Conservation (phyloP, 2,113 vertebrate species). For the Cyprinodon brontotheroides region DNA sequence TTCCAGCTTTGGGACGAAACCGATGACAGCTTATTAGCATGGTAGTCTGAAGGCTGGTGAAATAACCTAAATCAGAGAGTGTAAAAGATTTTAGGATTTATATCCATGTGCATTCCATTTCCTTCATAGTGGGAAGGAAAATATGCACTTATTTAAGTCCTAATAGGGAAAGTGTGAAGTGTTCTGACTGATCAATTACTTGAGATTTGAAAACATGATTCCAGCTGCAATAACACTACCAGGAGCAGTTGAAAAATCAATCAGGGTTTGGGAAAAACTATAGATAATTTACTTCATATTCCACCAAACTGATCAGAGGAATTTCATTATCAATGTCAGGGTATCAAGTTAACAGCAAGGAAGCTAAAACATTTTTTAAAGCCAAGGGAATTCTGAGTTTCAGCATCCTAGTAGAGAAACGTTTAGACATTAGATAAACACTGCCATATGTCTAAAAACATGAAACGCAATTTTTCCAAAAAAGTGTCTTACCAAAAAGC, state of each 20-base stretch:
- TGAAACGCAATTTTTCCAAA: no score
- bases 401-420: not conserved
- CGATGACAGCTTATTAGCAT: slow-evolving; percentile 5
- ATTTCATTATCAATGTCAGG: no score
- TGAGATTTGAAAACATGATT: slow-evolving; percentile 17
- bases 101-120: slow-evolving; percentile 10
- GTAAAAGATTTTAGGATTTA: slow-evolving; percentile 33
- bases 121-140: slow-evolving; percentile 45
- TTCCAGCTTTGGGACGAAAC: slow-evolving; percentile 47
- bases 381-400: not conserved
- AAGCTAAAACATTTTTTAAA: not conserved
- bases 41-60: slow-evolving; percentile 34
- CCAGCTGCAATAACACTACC: slow-evolving; percentile 58
- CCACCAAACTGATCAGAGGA: not conserved
- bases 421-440: no score
- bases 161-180: slow-evolving; percentile 59
- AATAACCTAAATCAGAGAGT: slow-evolving; percentile 6
- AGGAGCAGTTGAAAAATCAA: not conserved
- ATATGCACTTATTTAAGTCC: not conserved
- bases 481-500: not conserved
- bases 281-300: not conserved
- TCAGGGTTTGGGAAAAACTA: not conserved
- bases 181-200: slow-evolving; percentile 50
- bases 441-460: no score
- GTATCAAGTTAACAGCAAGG: not conserved